A percentile compares a stretch with the other conserved stretches of the same genome.
These are phyloP conservation scores for Crax fasciolata DNA, from an alignment of 2,797 vertebrate species.

Conservation along the genomic window DNA sequence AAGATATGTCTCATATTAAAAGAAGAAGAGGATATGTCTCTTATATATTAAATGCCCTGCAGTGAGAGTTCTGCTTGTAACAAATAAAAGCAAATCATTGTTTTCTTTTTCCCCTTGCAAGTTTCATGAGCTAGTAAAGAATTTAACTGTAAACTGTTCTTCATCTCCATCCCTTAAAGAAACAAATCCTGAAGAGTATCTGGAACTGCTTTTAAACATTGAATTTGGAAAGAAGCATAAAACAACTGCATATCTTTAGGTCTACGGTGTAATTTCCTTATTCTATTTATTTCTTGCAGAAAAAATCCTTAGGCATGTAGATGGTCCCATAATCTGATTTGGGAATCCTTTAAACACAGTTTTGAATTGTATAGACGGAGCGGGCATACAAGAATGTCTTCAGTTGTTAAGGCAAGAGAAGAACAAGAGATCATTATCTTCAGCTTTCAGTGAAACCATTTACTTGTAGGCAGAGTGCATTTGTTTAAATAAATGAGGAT, in stretches of 20 bases:
- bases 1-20: background rate
- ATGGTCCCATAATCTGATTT: background rate
- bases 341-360: background rate
- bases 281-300: conserved; percentile 2
- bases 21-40: background rate
- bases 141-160: background rate
- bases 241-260: background rate
- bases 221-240: conserved; percentile 4
- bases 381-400: background rate
- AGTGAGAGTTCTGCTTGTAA: conserved; percentile 33
- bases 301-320: background rate
- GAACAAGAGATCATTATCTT: background rate
- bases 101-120: rapidly evolving
- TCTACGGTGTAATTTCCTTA: conserved; percentile 1
- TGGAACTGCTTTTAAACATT: background rate
- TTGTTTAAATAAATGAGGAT: conserved; percentile 49
- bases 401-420: background rate
- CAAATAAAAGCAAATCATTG: conserved; percentile 12
- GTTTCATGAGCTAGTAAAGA: conserved; percentile 37
- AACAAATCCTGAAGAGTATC: conserved; percentile 15
- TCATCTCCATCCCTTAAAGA: background rate
- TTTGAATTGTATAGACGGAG: background rate
- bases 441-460: background rate
- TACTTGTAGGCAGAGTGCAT: background rate
- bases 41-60: background rate